phyloP scores from a whole-genome alignment of 2,113 vertebrate genomes.

The Oreochromis tanganicae region DNA sequence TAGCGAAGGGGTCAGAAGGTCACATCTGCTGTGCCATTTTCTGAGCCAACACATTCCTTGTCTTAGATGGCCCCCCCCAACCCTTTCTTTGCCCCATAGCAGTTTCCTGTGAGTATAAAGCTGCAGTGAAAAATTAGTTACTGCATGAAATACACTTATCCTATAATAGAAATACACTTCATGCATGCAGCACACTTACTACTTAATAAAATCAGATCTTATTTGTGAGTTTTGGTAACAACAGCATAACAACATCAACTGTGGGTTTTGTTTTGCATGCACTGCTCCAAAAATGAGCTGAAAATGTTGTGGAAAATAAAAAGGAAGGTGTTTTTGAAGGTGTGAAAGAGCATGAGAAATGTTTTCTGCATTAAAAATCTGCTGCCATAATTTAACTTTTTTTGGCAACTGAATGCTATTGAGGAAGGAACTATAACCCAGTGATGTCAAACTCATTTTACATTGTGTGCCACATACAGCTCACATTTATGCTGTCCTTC shows the following conservation, averaged over 20 bases:
- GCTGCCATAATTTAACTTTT: not conserved
- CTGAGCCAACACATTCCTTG: conserved; percentile 65
- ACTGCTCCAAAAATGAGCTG: not conserved
- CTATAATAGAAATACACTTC: not conserved
- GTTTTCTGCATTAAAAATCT: not conserved
- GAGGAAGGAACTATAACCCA: not conserved
- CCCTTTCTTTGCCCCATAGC: conserved; percentile 32
- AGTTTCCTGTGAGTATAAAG: conserved; percentile 68
- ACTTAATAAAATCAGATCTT: not conserved
- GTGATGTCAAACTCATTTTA: not conserved
- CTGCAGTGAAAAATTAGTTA: not conserved
- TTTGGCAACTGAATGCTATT: not conserved
- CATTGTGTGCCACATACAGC: not conserved
- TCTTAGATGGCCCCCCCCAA: conserved; percentile 20
- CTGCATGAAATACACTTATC: conserved; percentile 52
- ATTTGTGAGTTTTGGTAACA: not conserved
- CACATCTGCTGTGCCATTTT: conserved; percentile 74
- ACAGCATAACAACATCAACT: not conserved
- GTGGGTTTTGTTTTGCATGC: not conserved
- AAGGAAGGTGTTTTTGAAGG: not conserved
- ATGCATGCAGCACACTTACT: conserved; percentile 50
- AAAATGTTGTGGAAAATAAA: not conserved
- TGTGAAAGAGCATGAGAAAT: not conserved
- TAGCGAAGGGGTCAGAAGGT: conserved; percentile 64
- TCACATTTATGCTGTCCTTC: not conserved